Evolutionary conservation across 2,113 vertebrate genomes (phyloP).

Genomic region (Amphiprion ocellaris): DNA sequence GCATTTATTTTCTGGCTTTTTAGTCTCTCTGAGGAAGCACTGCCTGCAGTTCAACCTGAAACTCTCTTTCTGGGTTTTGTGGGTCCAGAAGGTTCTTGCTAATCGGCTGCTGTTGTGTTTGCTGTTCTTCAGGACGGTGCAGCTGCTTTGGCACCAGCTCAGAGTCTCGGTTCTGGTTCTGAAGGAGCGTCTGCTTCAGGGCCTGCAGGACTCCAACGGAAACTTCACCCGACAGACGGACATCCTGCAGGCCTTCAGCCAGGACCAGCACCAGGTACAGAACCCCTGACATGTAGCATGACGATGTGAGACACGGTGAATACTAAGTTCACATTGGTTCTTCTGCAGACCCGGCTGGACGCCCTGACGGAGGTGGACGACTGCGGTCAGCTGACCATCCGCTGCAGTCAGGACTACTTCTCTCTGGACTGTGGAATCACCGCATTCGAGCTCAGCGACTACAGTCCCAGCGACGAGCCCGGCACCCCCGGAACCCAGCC

Average conservation of each 20-base stretch:
- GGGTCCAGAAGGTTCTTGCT: too few relatives aligned
- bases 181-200: conserved; percentile 96
- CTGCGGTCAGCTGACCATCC: conserved; percentile 96
- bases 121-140: conserved; percentile 75
- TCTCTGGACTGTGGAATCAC: conserved; percentile 98
- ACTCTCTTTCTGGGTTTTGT: too few relatives aligned
- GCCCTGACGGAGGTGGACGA: conserved; percentile 96
- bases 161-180: conserved; percentile 98
- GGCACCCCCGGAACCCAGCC: conserved; percentile 77
- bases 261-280: conserved; percentile 92
- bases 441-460: conserved; percentile 95
- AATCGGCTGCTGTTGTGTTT: background rate
- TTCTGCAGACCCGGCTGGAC: conserved; percentile 91
- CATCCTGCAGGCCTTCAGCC: conserved; percentile 96
- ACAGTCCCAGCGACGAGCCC: conserved; percentile 93
- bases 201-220: conserved; percentile 98
- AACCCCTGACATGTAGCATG: too few relatives aligned
- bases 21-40: too few relatives aligned
- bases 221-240: conserved; percentile 98
- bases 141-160: conserved; percentile 98
- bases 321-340: background rate
- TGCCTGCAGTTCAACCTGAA: too few relatives aligned
- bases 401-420: conserved; percentile 98
- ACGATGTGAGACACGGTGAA: background rate
- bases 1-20: too few relatives aligned